phyloP scores from a whole-genome alignment of 2,113 vertebrate species.

The Rhynchopsitta pachyrhyncha region DNA sequence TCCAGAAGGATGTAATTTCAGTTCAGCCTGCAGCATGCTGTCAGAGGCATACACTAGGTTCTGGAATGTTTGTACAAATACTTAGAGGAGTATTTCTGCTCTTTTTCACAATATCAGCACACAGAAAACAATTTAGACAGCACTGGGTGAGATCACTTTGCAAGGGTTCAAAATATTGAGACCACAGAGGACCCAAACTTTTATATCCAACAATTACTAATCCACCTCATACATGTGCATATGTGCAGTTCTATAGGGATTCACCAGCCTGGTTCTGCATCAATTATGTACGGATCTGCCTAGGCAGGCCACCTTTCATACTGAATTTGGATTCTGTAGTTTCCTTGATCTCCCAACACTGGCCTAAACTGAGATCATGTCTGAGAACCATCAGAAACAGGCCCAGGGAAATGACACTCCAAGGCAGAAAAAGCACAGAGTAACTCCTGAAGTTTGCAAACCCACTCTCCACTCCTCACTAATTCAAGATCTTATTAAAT shows the following conservation, averaged over 20 bases:
- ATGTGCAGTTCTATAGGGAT: not conserved
- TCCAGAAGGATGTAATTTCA: not conserved
- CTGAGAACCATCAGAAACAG: not conserved
- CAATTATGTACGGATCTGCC: not conserved
- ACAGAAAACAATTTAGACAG: not conserved
- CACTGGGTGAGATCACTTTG: not conserved
- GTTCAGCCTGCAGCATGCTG: not conserved
- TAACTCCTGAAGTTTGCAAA: not conserved
- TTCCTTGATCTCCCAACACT: not conserved
- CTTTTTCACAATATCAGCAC: not conserved
- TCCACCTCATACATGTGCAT: not conserved
- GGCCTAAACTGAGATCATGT: not conserved
- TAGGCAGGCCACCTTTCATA: not conserved
- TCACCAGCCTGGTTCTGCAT: not conserved
- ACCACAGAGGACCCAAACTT: not conserved
- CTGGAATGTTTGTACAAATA: not conserved
- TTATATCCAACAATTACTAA: not conserved
- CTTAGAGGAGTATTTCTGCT: not conserved
- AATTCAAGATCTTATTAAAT: not conserved
- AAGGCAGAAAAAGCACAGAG: not conserved
- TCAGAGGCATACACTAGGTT: not conserved
- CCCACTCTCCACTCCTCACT: not conserved
- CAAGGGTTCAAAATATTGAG: not conserved
- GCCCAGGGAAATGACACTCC: not conserved
- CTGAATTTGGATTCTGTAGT: not conserved